Percentiles rank a stretch among this genome's conserved stretches.
phyloP scores from a whole-genome alignment of 2,113 vertebrate genomes.

The Felis chaus region DNA sequence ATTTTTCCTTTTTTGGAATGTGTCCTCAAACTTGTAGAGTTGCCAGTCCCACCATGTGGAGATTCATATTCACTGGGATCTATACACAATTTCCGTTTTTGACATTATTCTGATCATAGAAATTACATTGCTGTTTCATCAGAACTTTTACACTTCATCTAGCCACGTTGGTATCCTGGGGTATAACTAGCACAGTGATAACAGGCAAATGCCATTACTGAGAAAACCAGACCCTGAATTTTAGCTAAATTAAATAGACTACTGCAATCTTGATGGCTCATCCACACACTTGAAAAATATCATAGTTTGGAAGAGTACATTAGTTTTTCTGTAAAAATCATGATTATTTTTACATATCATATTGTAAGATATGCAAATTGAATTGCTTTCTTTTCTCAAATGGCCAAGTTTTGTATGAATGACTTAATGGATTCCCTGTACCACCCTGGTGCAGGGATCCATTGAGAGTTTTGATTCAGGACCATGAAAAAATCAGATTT shows the following conservation, averaged over 20 bases:
- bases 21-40: neutral
- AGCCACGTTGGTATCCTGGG: neutral
- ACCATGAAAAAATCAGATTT: slow-evolving; percentile 19
- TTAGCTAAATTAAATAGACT: slow-evolving; percentile 13
- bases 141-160: slow-evolving; percentile 1
- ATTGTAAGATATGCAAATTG: slow-evolving; percentile 16
- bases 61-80: neutral
- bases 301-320: slow-evolving; percentile 1
- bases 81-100: neutral
- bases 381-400: neutral
- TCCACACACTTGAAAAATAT: neutral
- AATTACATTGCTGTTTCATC: neutral
- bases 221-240: neutral
- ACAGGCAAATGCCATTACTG: neutral
- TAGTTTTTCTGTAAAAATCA: slow-evolving; percentile 20
- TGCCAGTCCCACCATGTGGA: neutral
- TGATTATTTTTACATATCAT: neutral
- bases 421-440: neutral
- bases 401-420: neutral
- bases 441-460: neutral
- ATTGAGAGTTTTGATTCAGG: neutral
- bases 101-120: slow-evolving; percentile 2
- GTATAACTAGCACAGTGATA: neutral
- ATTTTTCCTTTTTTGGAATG: neutral
- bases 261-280: neutral